phyloP scores from a whole-genome alignment of 2,888 invertebrate species.

The Philereme vetulata region DNA sequence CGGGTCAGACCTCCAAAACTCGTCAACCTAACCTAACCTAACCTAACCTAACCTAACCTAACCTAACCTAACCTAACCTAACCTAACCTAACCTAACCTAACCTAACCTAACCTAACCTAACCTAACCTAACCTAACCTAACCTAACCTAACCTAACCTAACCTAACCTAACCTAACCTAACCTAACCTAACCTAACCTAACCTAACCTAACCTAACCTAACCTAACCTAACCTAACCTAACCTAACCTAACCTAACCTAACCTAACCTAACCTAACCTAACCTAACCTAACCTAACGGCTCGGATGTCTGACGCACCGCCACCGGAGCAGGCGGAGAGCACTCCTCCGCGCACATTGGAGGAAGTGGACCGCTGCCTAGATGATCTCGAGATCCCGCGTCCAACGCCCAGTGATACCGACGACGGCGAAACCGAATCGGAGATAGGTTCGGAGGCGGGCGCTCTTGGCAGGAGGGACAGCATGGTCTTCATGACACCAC shows the following conservation, averaged over 20 bases:
- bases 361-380: no score
- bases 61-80: constrained; percentile 5
- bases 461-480: no score
- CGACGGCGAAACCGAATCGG: no score
- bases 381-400: no score
- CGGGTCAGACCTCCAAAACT: no score
- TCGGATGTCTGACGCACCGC: no score
- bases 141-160: constrained; percentile 5
- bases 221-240: constrained; percentile 5
- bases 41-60: constrained; percentile 5
- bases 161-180: constrained; percentile 5
- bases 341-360: no score
- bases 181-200: constrained; percentile 5
- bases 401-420: no score
- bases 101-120: constrained; percentile 5
- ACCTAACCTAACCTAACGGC: constrained; percentile 5
- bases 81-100: constrained; percentile 5
- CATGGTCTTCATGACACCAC: no score
- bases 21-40: no score
- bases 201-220: constrained; percentile 5
- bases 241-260: constrained; percentile 5
- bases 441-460: no score
- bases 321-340: no score
- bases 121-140: constrained; percentile 5
- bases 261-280: constrained; percentile 5